phyloP scores from a whole-genome alignment of 2,888 invertebrate genomes.

The Lucinisca nassula region DNA sequence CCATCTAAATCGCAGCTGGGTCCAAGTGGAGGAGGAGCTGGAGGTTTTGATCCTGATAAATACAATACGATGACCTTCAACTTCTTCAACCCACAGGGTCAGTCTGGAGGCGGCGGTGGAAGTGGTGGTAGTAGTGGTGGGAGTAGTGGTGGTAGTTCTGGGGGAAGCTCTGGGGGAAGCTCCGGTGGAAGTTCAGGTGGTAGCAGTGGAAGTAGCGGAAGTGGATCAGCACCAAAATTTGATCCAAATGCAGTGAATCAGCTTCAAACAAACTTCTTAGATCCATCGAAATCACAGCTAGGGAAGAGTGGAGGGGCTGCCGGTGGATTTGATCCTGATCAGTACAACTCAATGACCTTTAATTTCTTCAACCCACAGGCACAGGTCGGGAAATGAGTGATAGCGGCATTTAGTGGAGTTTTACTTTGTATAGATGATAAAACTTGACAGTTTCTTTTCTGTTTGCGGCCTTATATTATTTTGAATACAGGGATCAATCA shows the following conservation, averaged over 20 bases:
- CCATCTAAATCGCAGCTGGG: conserved; percentile 35
- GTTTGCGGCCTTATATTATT: too few species aligned
- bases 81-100: conserved; percentile 37
- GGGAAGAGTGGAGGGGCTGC: neutral
- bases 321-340: conserved; percentile 27
- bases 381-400: neutral
- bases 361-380: conserved; percentile 55
- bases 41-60: conserved; percentile 61
- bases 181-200: neutral
- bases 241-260: neutral
- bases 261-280: conserved; percentile 58
- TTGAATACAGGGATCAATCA: too few species aligned
- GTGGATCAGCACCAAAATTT: neutral
- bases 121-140: conserved; percentile 29
- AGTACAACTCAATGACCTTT: conserved; percentile 63
- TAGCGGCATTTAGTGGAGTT: too few species aligned
- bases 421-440: too few species aligned
- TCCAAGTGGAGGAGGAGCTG: conserved; percentile 39
- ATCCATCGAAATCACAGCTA: conserved; percentile 57
- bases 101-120: neutral
- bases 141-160: neutral
- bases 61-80: conserved; percentile 62
- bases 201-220: neutral
- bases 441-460: too few species aligned
- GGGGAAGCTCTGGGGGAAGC: neutral